These are phyloP conservation scores for Zootoca vivipara DNA, from an alignment of 2,113 vertebrate species.

Conservation along the genomic window DNA sequence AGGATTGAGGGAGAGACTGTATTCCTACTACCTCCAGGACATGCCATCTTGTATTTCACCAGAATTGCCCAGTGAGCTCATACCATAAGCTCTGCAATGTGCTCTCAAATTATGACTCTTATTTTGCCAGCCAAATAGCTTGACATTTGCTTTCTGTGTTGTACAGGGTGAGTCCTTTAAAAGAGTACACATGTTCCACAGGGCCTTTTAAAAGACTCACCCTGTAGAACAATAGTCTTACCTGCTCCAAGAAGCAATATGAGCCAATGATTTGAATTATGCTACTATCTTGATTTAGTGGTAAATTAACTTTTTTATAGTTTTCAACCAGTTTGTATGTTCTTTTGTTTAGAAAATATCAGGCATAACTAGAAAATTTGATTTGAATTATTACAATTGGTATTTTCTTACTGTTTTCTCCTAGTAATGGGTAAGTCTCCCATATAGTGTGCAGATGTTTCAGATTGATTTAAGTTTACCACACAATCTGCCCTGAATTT, in stretches of 20 bases:
- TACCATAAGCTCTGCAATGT: neutral
- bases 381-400: neutral
- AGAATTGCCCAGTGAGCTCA: neutral
- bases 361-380: neutral
- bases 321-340: neutral
- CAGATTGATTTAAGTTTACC: no score
- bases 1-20: neutral
- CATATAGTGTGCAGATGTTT: no score
- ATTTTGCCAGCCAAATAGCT: neutral
- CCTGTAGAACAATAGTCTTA: neutral
- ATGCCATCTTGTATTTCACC: neutral
- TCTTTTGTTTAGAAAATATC: neutral
- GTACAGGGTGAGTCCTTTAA: no score
- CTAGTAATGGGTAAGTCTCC: neutral
- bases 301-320: neutral
- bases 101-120: neutral
- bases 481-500: no score
- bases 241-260: neutral
- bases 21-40: neutral
- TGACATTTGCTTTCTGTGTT: neutral
- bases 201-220: no score
- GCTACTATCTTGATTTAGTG: neutral
- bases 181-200: no score
- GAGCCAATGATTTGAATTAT: neutral
- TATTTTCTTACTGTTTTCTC: neutral